Evolutionary conservation across 2,888 invertebrate genomes (phyloP).

Genomic region (Synanthedon formicaeformis): DNA sequence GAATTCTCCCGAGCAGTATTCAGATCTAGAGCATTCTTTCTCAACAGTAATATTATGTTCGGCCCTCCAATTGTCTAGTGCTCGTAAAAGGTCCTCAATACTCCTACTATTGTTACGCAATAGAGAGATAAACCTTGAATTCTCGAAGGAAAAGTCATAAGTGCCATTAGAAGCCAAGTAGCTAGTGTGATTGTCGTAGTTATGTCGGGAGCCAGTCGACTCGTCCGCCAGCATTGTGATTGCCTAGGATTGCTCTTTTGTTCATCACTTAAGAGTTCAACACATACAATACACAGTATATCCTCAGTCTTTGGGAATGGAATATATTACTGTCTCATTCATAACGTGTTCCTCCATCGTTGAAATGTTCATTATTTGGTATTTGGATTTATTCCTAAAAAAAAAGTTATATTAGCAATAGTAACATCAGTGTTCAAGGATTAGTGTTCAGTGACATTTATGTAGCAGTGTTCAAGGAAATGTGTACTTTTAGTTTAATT

Average conservation of each 20-base stretch:
- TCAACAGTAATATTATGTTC: constrained; percentile 47
- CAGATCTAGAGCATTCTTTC: constrained; percentile 47
- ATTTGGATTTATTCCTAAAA: no score
- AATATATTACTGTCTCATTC: background rate
- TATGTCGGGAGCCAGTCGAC: background rate
- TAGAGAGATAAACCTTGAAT: constrained; percentile 41
- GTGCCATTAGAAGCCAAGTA: constrained; percentile 18
- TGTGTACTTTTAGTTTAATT: no score
- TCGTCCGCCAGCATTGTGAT: constrained; percentile 46
- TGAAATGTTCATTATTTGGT: no score
- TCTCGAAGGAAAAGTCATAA: constrained; percentile 36
- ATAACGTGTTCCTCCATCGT: no score
- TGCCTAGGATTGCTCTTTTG: constrained; percentile 17
- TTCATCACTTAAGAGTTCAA: constrained; percentile 35
- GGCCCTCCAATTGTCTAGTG: constrained; percentile 43
- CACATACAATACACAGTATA: background rate
- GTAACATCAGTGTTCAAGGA: no score
- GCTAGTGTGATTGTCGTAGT: constrained; percentile 15
- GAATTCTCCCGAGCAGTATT: constrained; percentile 73
- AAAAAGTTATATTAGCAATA: no score
- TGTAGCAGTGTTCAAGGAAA: no score
- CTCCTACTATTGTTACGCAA: constrained; percentile 40
- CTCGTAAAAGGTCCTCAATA: constrained; percentile 45
- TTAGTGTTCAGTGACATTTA: no score
- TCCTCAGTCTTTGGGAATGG: background rate